A percentile compares a stretch with the other conserved stretches of the same genome.
phyloP scores from a whole-genome alignment of 2,113 vertebrate species.

The Peromyscus leucopus region DNA sequence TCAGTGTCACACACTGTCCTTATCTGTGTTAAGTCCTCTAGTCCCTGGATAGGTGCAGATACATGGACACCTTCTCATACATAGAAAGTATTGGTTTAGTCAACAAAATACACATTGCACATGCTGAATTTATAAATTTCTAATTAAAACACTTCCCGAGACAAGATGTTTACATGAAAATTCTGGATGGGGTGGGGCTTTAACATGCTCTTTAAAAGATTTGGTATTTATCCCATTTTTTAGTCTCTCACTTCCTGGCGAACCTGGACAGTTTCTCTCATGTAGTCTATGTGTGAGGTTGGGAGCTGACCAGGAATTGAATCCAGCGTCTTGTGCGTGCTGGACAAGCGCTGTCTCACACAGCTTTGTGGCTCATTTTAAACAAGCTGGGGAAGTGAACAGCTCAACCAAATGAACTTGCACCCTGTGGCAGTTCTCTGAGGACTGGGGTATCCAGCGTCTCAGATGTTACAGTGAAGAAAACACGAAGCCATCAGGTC shows the following conservation, averaged over 20 bases:
- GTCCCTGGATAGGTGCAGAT: not conserved
- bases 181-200: not conserved
- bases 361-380: conserved; percentile 22
- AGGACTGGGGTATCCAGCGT: not conserved
- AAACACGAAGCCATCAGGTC: not conserved
- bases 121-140: not conserved
- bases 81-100: not conserved
- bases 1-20: not conserved
- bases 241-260: not conserved
- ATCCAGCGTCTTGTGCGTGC: not conserved
- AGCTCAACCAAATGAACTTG: not conserved
- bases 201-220: not conserved
- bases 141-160: conserved; percentile 11
- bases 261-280: not conserved
- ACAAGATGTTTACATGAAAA: not conserved
- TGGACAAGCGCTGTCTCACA: not conserved
- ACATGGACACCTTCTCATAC: not conserved
- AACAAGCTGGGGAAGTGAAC: not conserved
- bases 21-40: not conserved
- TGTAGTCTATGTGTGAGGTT: not conserved
- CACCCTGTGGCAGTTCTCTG: not conserved
- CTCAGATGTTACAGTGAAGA: not conserved
- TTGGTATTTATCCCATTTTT: not conserved
- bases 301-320: not conserved
- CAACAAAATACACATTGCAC: not conserved